Percentiles rank a stretch among this genome's conserved stretches.
These are phyloP conservation scores for Bursaphelenchus mucronatus DNA, from an alignment of 1,140 invertebrate genomes.

Conservation along the genomic window DNA sequence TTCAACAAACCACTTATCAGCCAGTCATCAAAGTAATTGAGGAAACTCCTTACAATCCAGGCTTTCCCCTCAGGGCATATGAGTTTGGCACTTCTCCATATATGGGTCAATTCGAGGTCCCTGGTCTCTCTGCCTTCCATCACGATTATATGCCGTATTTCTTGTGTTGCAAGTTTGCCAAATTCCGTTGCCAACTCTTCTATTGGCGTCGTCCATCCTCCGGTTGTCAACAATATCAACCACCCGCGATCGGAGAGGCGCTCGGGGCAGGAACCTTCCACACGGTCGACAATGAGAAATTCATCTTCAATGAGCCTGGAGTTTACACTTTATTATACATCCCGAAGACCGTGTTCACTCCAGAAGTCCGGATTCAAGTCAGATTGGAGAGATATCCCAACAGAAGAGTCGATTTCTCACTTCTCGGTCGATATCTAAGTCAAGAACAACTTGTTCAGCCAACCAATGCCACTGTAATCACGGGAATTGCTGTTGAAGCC, in stretches of 20 bases:
- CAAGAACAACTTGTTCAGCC: slow-evolving; percentile 59
- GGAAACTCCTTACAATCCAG: slow-evolving; percentile 61
- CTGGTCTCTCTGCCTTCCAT: slow-evolving; percentile 56
- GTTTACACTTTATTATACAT: slow-evolving; percentile 59
- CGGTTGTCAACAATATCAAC: slow-evolving; percentile 60
- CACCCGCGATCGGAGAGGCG: slow-evolving; percentile 56
- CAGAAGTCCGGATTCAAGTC: slow-evolving; percentile 60
- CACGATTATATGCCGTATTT: slow-evolving; percentile 61
- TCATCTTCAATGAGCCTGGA: slow-evolving; percentile 61
- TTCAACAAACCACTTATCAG: slow-evolving; percentile 60
- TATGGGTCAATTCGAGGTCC: slow-evolving; percentile 60
- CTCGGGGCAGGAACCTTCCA: slow-evolving; percentile 57
- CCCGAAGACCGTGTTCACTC: slow-evolving; percentile 52
- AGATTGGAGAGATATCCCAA: slow-evolving; percentile 59
- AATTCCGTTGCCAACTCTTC: slow-evolving; percentile 59
- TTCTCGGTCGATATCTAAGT: slow-evolving; percentile 53
- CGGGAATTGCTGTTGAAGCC: slow-evolving; percentile 58
- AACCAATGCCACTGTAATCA: slow-evolving; percentile 60
- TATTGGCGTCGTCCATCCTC: slow-evolving; percentile 57
- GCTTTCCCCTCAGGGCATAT: slow-evolving; percentile 56
- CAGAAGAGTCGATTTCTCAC: slow-evolving; percentile 55
- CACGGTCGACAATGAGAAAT: slow-evolving; percentile 59
- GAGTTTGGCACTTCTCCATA: slow-evolving; percentile 60
- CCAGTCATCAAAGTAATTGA: slow-evolving; percentile 60
- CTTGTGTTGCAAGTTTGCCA: slow-evolving; percentile 60